phyloP scores from a whole-genome alignment of 2,113 vertebrate genomes.

The Hassar affinis region DNA sequence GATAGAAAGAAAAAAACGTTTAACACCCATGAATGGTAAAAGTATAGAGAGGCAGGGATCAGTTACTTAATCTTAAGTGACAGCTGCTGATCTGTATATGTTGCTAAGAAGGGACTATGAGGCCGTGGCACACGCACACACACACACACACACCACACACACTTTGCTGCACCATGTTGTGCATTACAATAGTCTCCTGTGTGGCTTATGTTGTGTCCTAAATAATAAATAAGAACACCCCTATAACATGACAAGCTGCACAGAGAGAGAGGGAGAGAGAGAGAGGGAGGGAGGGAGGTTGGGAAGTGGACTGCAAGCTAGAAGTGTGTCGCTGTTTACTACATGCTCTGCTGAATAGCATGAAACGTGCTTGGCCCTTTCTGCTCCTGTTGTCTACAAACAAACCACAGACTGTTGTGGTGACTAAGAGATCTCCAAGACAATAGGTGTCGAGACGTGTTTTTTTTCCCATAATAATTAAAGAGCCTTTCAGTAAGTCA shows the following conservation, averaged over 20 bases:
- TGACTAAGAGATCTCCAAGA: constrained; percentile 52
- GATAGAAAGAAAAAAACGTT: background rate
- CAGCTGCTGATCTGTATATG: constrained; percentile 38
- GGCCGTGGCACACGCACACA: background rate
- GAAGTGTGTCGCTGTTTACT: constrained; percentile 69
- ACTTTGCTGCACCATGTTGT: constrained; percentile 43
- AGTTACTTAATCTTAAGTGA: constrained; percentile 17
- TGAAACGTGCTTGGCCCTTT: constrained; percentile 61
- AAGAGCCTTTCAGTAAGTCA: background rate
- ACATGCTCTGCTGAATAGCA: constrained; percentile 59
- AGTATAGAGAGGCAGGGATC: background rate
- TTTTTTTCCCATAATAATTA: constrained; percentile 40
- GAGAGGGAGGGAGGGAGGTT: background rate
- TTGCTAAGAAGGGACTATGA: constrained; percentile 42
- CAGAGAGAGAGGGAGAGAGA: background rate
- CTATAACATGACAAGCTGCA: constrained; percentile 38
- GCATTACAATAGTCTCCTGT: constrained; percentile 58
- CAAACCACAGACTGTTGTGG: constrained; percentile 65
- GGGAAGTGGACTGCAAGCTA: constrained; percentile 3
- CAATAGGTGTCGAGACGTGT: constrained; percentile 55
- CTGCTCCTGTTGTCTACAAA: constrained; percentile 70
- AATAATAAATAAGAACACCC: constrained; percentile 62
- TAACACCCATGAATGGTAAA: background rate
- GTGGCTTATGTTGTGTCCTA: constrained; percentile 53
- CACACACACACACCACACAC: constrained; percentile 17